Conservation (phyloP, 1,140 invertebrate genomes). For the Drosophila kurseongensis region DNA sequence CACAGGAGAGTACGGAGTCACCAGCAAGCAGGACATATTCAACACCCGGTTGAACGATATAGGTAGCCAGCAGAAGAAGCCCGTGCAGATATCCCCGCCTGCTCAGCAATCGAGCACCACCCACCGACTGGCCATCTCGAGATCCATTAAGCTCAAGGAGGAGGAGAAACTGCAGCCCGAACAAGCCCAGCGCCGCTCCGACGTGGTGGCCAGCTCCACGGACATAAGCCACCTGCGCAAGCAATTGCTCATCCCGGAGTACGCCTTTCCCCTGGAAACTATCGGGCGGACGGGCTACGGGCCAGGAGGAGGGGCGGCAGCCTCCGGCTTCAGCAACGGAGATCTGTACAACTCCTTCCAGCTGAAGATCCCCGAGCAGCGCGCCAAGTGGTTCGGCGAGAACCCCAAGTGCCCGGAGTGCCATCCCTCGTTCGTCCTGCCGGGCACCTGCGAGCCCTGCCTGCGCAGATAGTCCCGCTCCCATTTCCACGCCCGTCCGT, state of each 20-base stretch:
- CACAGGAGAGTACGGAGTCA: constrained; percentile 51
- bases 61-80: constrained; percentile 15
- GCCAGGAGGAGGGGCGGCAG: constrained; percentile 27
- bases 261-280: constrained; percentile 85
- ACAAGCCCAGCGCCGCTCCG: constrained; percentile 49
- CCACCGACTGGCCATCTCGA: constrained; percentile 58
- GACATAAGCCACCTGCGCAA: constrained; percentile 79
- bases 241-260: constrained; percentile 85
- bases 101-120: constrained; percentile 23
- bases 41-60: constrained; percentile 63
- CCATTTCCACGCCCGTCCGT: constrained; percentile 12
- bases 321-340: constrained; percentile 58
- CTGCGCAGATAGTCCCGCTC: constrained; percentile 77
- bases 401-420: constrained; percentile 87
- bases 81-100: background rate
- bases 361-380: constrained; percentile 85
- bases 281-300: constrained; percentile 86
- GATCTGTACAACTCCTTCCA: constrained; percentile 87
- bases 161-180: constrained; percentile 47
- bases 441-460: constrained; percentile 87
- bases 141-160: constrained; percentile 72
- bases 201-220: constrained; percentile 46
- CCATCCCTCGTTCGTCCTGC: constrained; percentile 86
- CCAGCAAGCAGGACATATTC: constrained; percentile 36
- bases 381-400: constrained; percentile 86